Evolutionary conservation across 1,140 invertebrate genomes (phyloP).

Genomic region (Drosophila albomicans): DNA sequence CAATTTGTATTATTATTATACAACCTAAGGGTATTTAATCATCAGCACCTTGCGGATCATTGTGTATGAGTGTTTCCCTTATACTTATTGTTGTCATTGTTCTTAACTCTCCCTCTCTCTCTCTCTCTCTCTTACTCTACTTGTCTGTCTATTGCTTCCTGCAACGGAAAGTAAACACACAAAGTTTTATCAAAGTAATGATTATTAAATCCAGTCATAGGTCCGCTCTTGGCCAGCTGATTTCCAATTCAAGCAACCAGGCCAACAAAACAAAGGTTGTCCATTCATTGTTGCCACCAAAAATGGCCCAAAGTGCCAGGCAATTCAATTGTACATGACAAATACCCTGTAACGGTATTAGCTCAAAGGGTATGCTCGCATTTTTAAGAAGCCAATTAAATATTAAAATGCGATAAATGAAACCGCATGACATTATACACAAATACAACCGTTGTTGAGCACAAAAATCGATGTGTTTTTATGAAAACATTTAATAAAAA

Average conservation of each 20-base stretch:
- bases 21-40: constrained; percentile 24
- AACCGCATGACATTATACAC: no score
- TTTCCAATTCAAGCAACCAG: constrained; percentile 39
- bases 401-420: no score
- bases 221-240: constrained; percentile 33
- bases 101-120: no score
- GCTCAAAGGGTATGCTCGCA: background rate
- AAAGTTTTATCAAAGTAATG: constrained; percentile 26
- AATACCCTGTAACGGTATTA: constrained; percentile 40
- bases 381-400: no score
- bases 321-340: constrained; percentile 28
- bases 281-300: constrained; percentile 58
- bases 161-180: constrained; percentile 10
- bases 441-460: no score
- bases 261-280: constrained; percentile 57
- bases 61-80: constrained; percentile 5
- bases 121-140: no score
- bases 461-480: no score
- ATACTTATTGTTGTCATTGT: no score
- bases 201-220: constrained; percentile 19
- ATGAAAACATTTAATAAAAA: no score
- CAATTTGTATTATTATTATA: background rate
- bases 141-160: constrained; percentile 14
- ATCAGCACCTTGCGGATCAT: constrained; percentile 14
- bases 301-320: constrained; percentile 21